Percentiles rank a stretch among this genome's conserved stretches.
phyloP scores from a whole-genome alignment of 2,113 vertebrate species.

The Nyctibius bracteatus region DNA sequence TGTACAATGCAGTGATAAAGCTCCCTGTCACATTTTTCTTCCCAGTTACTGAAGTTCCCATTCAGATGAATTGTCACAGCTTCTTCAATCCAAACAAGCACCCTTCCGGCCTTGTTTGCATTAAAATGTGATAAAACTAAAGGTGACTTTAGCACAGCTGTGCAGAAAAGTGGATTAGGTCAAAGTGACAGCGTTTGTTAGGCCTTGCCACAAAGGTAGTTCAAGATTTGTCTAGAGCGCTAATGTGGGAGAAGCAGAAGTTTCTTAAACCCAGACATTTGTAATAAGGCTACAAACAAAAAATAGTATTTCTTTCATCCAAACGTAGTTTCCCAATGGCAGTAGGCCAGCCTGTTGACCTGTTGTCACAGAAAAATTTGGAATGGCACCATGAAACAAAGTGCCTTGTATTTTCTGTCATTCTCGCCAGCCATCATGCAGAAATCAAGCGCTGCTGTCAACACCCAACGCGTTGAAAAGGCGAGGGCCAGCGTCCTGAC shows the following conservation, averaged over 20 bases:
- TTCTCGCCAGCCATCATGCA: neutral
- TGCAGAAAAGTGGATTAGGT: conserved; percentile 91
- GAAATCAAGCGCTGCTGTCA: neutral
- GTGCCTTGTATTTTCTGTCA: neutral
- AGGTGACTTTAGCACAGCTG: conserved; percentile 85
- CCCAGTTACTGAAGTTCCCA: conserved; percentile 86
- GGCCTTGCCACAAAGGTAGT: conserved; percentile 60
- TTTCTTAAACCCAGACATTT: conserved; percentile 73
- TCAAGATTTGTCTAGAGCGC: conserved; percentile 58
- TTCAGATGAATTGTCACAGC: conserved; percentile 85
- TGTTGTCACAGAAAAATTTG: conserved; percentile 38
- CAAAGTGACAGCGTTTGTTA: conserved; percentile 78
- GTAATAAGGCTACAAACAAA: conserved; percentile 56
- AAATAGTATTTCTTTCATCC: conserved; percentile 66
- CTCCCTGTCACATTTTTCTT: conserved; percentile 94
- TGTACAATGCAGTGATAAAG: conserved; percentile 83
- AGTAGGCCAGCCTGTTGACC: conserved; percentile 66
- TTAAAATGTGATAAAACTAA: conserved; percentile 91
- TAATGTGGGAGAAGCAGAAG: conserved; percentile 74
- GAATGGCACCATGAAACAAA: conserved; percentile 6
- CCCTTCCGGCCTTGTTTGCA: conserved; percentile 87
- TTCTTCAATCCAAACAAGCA: conserved; percentile 78
- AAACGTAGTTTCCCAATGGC: conserved; percentile 52
- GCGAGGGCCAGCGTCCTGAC: neutral
- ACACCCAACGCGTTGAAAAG: neutral